These are phyloP conservation scores for Ctenodactylus gundi DNA, from an alignment of 2,113 vertebrate species.

Conservation along the genomic window DNA sequence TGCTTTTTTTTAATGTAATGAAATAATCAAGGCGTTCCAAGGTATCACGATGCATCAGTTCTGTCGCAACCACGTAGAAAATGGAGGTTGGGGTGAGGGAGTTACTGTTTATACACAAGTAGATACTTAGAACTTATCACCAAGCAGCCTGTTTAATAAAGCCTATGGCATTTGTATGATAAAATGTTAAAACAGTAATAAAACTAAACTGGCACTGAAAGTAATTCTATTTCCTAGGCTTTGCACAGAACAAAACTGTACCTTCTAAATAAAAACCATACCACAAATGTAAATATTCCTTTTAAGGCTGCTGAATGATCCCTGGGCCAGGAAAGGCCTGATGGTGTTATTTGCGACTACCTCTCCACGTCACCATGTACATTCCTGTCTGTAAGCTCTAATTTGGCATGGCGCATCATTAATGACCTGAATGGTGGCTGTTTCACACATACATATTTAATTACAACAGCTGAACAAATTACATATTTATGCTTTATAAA, in stretches of 20 bases:
- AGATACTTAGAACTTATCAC: constrained; percentile 81
- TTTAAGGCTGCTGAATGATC: constrained; percentile 85
- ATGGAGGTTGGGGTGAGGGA: constrained; percentile 54
- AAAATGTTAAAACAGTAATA: constrained; percentile 83
- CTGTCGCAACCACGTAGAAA: constrained; percentile 71
- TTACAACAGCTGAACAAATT: constrained; percentile 99
- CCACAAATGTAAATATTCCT: constrained; percentile 87
- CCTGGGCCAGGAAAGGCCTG: constrained; percentile 86
- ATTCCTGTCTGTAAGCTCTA: constrained; percentile 92
- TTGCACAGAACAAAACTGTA: constrained; percentile 80
- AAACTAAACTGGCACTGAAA: constrained; percentile 79
- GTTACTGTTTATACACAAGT: constrained; percentile 77
- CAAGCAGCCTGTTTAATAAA: constrained; percentile 82
- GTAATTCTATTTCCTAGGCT: constrained; percentile 78
- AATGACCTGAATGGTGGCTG: constrained; percentile 96
- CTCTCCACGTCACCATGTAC: constrained; percentile 89
- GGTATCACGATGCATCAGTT: constrained; percentile 75
- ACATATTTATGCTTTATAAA: constrained; percentile 99
- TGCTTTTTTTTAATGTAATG: constrained; percentile 67
- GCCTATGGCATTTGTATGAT: constrained; percentile 76
- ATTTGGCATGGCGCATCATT: constrained; percentile 93
- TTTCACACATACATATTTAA: constrained; percentile 99
- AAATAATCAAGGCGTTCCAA: constrained; percentile 76
- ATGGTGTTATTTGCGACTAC: constrained; percentile 89
- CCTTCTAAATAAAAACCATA: constrained; percentile 86